Conservation (phyloP, 1,140 invertebrate species). For the Diachasma alloeum region DNA sequence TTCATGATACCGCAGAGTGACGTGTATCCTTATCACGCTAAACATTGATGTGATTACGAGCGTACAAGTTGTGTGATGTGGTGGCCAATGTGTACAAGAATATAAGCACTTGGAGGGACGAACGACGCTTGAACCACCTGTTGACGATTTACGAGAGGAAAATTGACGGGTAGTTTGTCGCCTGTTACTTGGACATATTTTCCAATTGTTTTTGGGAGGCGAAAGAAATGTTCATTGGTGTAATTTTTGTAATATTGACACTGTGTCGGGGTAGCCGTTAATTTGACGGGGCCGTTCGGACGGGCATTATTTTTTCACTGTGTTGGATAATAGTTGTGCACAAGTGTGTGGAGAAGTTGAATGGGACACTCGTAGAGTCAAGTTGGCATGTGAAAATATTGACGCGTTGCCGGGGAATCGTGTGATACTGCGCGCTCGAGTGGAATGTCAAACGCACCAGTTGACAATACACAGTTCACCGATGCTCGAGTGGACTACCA, state of each 20-base stretch:
- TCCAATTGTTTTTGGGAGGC: neutral
- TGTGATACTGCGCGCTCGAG: slow-evolving; percentile 12
- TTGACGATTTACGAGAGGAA: slow-evolving; percentile 55
- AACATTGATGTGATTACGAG: neutral
- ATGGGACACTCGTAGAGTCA: slow-evolving; percentile 6
- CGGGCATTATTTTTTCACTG: neutral
- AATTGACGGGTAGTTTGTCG: slow-evolving; percentile 40
- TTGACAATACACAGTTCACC: slow-evolving; percentile 1
- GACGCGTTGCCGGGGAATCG: neutral
- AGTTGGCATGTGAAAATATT: slow-evolving; percentile 19
- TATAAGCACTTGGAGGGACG: slow-evolving; percentile 20
- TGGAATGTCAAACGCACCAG: slow-evolving; percentile 31
- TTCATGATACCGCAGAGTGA: neutral
- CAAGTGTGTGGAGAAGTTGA: neutral
- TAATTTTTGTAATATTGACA: neutral
- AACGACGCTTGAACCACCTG: slow-evolving; percentile 51
- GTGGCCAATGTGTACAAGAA: slow-evolving; percentile 12
- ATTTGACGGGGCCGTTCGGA: neutral
- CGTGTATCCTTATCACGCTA: neutral
- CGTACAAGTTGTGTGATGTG: neutral
- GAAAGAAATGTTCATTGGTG: too few relatives aligned
- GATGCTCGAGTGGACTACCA: slow-evolving; percentile 1
- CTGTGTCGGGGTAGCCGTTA: neutral
- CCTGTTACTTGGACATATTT: slow-evolving; percentile 10
- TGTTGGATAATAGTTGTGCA: neutral